These are phyloP conservation scores for Hirtodrosophila duncani DNA, from an alignment of 2,888 invertebrate species.

Conservation along the genomic window DNA sequence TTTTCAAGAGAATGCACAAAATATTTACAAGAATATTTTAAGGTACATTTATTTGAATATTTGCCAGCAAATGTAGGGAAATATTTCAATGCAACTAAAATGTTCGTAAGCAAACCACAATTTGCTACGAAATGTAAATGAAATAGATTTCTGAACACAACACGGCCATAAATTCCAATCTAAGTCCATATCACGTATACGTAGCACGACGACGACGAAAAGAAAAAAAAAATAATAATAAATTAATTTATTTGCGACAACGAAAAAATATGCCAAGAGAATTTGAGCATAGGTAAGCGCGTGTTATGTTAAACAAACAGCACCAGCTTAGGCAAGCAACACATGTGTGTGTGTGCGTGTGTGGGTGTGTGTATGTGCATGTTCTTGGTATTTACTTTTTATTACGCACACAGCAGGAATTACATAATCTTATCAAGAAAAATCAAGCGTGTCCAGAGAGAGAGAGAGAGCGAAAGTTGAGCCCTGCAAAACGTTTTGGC, in stretches of 20 bases:
- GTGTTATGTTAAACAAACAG: not conserved
- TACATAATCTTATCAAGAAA: conserved; percentile 63
- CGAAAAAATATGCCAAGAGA: conserved; percentile 32
- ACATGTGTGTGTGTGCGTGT: conserved; percentile 24
- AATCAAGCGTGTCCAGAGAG: conserved; percentile 56
- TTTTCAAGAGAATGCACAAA: too few relatives aligned
- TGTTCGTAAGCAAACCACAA: not conserved
- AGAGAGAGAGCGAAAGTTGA: too few relatives aligned
- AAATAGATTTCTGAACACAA: conserved; percentile 27
- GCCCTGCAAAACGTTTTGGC: too few relatives aligned
- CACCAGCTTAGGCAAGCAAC: not conserved
- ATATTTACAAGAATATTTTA: too few relatives aligned
- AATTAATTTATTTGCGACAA: conserved; percentile 67
- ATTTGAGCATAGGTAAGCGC: conserved; percentile 31
- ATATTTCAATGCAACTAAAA: too few relatives aligned
- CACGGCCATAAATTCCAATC: conserved; percentile 62
- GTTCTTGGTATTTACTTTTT: conserved; percentile 38
- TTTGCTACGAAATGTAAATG: not conserved
- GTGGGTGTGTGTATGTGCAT: conserved; percentile 24
- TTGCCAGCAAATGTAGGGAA: too few relatives aligned
- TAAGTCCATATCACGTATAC: conserved; percentile 61
- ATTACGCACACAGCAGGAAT: conserved; percentile 39
- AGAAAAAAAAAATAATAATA: conserved; percentile 55
- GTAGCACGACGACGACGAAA: conserved; percentile 40
- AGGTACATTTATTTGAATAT: too few relatives aligned